Conservation (phyloP, 2,797 vertebrate genomes). For the Anomalospiza imberbis region DNA sequence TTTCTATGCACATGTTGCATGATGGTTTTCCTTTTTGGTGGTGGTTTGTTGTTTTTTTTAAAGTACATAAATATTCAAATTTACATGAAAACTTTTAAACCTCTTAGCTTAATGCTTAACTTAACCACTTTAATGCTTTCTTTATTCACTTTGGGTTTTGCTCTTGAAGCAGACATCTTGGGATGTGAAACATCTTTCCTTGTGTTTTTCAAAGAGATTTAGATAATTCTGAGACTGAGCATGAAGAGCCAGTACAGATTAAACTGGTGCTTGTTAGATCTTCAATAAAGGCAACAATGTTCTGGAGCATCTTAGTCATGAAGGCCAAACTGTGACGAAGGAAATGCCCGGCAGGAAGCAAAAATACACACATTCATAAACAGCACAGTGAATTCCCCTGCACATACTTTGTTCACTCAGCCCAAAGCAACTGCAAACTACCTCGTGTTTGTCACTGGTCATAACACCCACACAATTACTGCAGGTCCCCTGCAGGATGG, state of each 20-base stretch:
- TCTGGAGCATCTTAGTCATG: not conserved
- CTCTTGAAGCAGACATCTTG: not conserved
- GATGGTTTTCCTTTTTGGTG: too few species aligned
- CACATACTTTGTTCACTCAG: not conserved
- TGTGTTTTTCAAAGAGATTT: not conserved
- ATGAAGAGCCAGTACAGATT: not conserved
- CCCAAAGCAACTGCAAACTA: not conserved
- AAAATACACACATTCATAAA: not conserved
- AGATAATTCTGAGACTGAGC: not conserved
- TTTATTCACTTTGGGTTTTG: not conserved
- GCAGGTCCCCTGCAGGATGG: not conserved
- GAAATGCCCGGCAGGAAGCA: not conserved
- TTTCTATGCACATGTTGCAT: rapidly evolving
- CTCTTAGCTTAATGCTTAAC: not conserved
- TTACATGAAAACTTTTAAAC: not conserved
- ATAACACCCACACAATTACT: not conserved
- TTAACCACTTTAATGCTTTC: not conserved
- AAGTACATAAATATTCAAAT: not conserved
- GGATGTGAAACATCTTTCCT: not conserved
- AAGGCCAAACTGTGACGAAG: not conserved
- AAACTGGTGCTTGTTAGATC: not conserved
- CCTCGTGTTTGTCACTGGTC: not conserved
- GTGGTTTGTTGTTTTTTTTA: not conserved
- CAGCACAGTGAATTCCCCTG: not conserved
- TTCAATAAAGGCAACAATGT: not conserved